Conservation (phyloP, 1,140 invertebrate species). For the Pseudomyrmex cubaensis region DNA sequence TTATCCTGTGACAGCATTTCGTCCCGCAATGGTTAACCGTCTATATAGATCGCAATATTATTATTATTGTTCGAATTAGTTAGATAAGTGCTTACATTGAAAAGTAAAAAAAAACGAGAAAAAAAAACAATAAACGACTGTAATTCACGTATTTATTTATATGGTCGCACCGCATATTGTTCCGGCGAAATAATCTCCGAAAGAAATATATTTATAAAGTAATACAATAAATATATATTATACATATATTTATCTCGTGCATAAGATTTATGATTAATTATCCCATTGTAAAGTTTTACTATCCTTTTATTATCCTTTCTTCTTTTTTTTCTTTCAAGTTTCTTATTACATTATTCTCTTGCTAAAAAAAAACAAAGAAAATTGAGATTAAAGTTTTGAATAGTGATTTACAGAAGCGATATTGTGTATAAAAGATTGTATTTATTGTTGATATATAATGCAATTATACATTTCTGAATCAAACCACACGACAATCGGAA, state of each 20-base stretch:
- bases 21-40: too few relatives aligned
- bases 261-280: constrained; percentile 9
- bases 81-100: constrained; percentile 55
- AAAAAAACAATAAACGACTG: constrained; percentile 31
- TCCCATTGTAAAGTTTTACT: too few relatives aligned
- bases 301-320: too few relatives aligned
- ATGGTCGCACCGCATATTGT: constrained; percentile 54
- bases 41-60: neutral
- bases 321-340: neutral
- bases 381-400: too few relatives aligned
- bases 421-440: too few relatives aligned
- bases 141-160: constrained; percentile 56
- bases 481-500: too few relatives aligned
- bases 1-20: too few relatives aligned
- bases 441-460: too few relatives aligned
- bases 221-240: constrained; percentile 53
- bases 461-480: too few relatives aligned
- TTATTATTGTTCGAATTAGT: constrained; percentile 63
- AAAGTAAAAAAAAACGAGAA: constrained; percentile 9
- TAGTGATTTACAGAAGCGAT: too few relatives aligned
- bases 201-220: constrained; percentile 59
- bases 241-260: constrained; percentile 28
- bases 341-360: neutral
- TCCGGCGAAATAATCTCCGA: constrained; percentile 47
- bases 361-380: too few relatives aligned